Evolutionary conservation across 2,113 vertebrate genomes (phyloP).

Genomic region (Syngnathus typhle): DNA sequence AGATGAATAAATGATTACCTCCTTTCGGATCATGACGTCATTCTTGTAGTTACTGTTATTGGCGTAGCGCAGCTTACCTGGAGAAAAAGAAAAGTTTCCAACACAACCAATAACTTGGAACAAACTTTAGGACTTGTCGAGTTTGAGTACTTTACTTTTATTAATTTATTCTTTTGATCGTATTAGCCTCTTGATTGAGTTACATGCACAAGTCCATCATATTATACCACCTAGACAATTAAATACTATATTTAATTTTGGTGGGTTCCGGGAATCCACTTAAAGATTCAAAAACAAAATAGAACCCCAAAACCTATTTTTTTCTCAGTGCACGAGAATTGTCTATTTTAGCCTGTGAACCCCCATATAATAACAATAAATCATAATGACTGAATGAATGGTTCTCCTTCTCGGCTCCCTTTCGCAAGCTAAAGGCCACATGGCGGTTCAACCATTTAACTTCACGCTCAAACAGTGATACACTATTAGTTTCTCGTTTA

Average conservation of each 20-base stretch:
- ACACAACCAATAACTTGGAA: too few species aligned
- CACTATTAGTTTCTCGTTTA: background rate
- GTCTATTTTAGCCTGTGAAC: background rate
- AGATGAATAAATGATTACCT: slow-evolving; percentile 66
- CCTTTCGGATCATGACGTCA: slow-evolving; percentile 98
- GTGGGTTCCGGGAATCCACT: too few species aligned
- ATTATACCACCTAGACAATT: too few species aligned
- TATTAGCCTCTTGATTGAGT: background rate
- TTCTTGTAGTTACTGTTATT: slow-evolving; percentile 99
- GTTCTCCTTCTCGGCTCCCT: background rate
- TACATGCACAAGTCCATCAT: too few species aligned
- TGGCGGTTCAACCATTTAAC: background rate
- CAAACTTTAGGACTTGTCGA: too few species aligned
- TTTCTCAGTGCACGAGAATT: too few species aligned
- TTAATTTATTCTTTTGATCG: background rate
- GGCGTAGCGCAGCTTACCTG: slow-evolving; percentile 93
- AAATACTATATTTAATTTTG: too few species aligned
- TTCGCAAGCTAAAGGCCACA: background rate
- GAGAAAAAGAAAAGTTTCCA: too few species aligned
- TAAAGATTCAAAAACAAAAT: too few species aligned
- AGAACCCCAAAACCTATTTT: too few species aligned
- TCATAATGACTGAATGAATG: background rate
- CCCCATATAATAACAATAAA: background rate
- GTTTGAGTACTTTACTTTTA: too few species aligned
- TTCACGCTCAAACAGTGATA: accelerated